Base-by-base conservation (phyloP, 1,140 invertebrate genomes). In the Neodiprion virginianus region DNA sequence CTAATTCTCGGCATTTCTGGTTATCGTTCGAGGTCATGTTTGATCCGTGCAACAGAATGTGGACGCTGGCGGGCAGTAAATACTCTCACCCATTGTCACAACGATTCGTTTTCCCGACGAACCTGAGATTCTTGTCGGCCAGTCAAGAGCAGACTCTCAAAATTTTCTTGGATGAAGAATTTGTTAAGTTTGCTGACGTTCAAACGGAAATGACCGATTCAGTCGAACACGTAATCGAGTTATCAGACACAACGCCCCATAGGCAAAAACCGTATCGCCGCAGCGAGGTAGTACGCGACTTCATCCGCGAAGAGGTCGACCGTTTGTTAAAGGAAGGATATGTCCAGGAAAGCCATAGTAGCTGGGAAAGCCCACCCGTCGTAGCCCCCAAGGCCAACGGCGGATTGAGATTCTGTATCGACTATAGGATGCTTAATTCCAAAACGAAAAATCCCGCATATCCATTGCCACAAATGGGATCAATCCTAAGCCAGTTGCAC, bases 201-300 rank as follows among this genome's bases (percentile, higher is more conserved):
- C 53, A 7, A 4, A 71, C 69, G 1, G 72, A 72, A 12, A 12
- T 71, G 47, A 76, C 75, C 8, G 48, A 71, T 69, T 50, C 71
- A 48, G 68, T 72, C 21, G 49, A 74, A 74, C 76, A 77, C 21
- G 48, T 53, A 9, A 77, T 77, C 14, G 76, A 76, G 61, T 40
- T 76, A 66, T 12, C 9, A 4, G 72, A 76, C 70, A 8, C 48
- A 1, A 74, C 28, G 11, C 75, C 75, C 3, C 70, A 74, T 23
- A 40, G 75, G 21, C 75, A 76, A 74, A 76, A 76, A 68, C 72
- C 75, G 0, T 72, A 77, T 53, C 7, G 68, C n/a, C 17, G 68
- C 14, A 69, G 68, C 48, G 68, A 69, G 68, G 21, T 69, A 14
- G 40, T 69, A 14, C 9, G 68, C 7, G 28, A 69, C 8, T 69